These are phyloP conservation scores for Prionailurus bengalensis DNA, from an alignment of 2,113 vertebrate genomes.

Conservation along the genomic window DNA sequence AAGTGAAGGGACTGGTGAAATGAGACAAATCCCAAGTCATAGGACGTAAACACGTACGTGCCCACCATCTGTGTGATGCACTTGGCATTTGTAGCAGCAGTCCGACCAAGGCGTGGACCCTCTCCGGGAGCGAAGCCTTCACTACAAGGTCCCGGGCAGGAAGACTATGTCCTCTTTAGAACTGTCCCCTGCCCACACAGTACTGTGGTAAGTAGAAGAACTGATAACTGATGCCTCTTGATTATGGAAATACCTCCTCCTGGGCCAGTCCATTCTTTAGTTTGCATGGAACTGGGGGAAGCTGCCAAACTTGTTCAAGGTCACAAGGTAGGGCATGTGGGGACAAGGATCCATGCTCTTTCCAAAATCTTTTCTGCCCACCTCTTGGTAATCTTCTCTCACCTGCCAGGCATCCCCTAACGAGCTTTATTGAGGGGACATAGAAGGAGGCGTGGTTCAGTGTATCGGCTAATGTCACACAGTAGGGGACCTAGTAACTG, in stretches of 20 bases:
- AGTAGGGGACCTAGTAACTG: not conserved
- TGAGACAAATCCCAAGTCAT: not conserved
- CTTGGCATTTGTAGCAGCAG: not conserved
- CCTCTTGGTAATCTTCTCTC: not conserved
- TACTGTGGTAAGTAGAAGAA: not conserved
- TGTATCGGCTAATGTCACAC: not conserved
- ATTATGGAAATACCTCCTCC: not conserved
- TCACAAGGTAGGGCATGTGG: not conserved
- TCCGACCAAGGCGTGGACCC: not conserved
- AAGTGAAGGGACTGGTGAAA: not conserved
- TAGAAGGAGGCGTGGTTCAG: too few relatives aligned
- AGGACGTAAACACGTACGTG: not conserved
- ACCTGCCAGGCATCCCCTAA: not conserved
- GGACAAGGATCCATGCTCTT: not conserved
- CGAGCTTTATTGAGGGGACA: not conserved
- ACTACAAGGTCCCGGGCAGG: too few relatives aligned
- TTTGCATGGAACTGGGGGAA: rapidly evolving
- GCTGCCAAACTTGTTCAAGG: not conserved
- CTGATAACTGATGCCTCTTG: not conserved
- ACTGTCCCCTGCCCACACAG: not conserved
- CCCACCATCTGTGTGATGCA: too few relatives aligned
- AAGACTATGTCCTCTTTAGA: not conserved
- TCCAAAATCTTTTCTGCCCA: not conserved
- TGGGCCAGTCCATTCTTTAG: not conserved
- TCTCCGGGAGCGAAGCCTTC: not conserved